These are phyloP conservation scores for Hylaea fasciaria DNA, from an alignment of 2,888 invertebrate species.

Conservation along the genomic window DNA sequence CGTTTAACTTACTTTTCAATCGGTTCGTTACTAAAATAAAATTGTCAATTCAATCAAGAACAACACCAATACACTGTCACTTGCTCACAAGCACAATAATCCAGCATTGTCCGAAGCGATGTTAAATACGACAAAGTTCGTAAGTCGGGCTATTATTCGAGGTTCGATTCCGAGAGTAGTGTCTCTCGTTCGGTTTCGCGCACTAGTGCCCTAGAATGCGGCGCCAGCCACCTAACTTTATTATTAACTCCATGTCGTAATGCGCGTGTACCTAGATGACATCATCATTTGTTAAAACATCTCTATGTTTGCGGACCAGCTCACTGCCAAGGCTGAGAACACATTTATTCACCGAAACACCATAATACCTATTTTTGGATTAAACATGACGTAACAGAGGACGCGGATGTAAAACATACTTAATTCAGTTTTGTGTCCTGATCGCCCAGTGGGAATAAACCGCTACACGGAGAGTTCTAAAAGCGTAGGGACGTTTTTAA, in stretches of 20 bases:
- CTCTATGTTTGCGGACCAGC: constrained; percentile 49
- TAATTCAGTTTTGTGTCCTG: constrained; percentile 73
- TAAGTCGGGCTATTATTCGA: constrained; percentile 33
- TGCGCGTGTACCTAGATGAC: constrained; percentile 60
- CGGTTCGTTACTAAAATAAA: neutral
- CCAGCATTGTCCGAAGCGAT: constrained; percentile 17
- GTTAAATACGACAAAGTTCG: constrained; percentile 36
- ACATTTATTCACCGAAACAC: constrained; percentile 40
- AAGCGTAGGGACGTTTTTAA: constrained; percentile 39
- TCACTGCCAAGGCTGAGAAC: constrained; percentile 60
- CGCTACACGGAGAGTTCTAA: constrained; percentile 18
- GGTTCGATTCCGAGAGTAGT: constrained; percentile 46
- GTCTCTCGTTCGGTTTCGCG: constrained; percentile 54
- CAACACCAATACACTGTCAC: constrained; percentile 26
- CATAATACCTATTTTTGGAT: constrained; percentile 40
- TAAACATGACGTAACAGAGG: constrained; percentile 38
- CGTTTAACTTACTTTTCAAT: constrained; percentile 3
- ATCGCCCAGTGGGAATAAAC: neutral
- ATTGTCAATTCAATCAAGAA: neutral
- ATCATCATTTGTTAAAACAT: constrained; percentile 68
- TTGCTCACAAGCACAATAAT: constrained; percentile 16
- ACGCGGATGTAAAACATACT: constrained; percentile 26
- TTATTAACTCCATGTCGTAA: constrained; percentile 76
- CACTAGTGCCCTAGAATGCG: constrained; percentile 65
- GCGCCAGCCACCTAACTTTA: constrained; percentile 71